Percentiles rank a stretch among this genome's conserved stretches.
These are phyloP conservation scores for Onychostoma macrolepis DNA, from an alignment of 2,113 vertebrate genomes.

Conservation along the genomic window DNA sequence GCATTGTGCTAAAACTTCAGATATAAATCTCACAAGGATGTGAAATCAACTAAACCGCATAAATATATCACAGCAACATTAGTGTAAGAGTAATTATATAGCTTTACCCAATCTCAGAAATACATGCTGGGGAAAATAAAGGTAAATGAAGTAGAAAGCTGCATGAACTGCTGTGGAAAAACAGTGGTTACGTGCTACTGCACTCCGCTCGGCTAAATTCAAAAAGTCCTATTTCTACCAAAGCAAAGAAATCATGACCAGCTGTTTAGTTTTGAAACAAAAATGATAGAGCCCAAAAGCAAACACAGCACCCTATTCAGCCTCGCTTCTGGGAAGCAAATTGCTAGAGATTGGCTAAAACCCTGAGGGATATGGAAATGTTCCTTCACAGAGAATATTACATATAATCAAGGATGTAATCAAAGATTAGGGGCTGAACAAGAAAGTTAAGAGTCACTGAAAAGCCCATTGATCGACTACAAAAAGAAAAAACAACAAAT, in stretches of 20 bases:
- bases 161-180: conserved; percentile 36
- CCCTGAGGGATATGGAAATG: conserved; percentile 49
- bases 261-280: conserved; percentile 69
- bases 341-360: conserved; percentile 56
- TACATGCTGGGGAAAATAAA: conserved; percentile 8
- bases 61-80: conserved; percentile 25
- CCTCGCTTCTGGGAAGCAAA: conserved; percentile 60
- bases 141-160: conserved; percentile 26
- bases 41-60: background rate
- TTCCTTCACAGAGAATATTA: conserved; percentile 64
- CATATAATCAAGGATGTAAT: conserved; percentile 51
- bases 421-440: background rate
- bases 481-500: too few relatives aligned
- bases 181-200: conserved; percentile 29
- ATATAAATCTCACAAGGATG: background rate
- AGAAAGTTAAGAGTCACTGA: background rate
- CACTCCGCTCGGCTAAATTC: conserved; percentile 12
- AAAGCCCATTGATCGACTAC: background rate
- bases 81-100: background rate
- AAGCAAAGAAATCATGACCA: conserved; percentile 54
- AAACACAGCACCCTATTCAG: conserved; percentile 57
- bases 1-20: conserved; percentile 2
- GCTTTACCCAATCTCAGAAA: conserved; percentile 22
- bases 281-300: conserved; percentile 58
- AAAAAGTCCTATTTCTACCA: conserved; percentile 47